Evolutionary conservation across 2,888 invertebrate species (phyloP).

Genomic region (Macrosiphum euphorbiae): DNA sequence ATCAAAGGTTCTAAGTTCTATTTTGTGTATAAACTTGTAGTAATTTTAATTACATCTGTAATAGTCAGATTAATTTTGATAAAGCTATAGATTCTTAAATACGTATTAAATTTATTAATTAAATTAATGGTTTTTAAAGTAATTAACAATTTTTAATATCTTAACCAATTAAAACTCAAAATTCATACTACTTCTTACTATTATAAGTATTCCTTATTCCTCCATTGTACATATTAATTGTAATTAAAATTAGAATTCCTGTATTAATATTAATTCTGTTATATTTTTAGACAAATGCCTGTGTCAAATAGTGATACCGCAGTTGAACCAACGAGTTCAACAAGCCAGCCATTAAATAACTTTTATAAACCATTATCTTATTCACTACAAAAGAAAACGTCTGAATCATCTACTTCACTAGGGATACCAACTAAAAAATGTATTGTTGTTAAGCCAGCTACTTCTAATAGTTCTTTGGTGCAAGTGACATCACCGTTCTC

Average conservation of each 20-base stretch:
- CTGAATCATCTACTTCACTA: neutral
- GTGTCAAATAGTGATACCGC: neutral
- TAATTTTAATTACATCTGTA: neutral
- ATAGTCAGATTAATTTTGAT: neutral
- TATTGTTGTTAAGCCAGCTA: neutral
- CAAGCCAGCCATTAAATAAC: neutral
- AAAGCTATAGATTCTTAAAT: neutral
- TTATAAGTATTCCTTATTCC: too few species aligned
- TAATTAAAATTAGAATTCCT: too few species aligned
- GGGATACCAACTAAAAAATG: neutral
- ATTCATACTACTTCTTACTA: neutral
- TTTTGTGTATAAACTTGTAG: neutral
- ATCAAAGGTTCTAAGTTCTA: neutral
- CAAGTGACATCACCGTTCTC: neutral
- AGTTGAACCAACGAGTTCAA: neutral
- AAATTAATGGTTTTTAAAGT: neutral
- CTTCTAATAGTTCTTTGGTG: neutral
- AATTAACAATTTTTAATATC: neutral
- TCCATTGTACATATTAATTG: neutral
- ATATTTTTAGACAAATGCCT: constrained; percentile 33
- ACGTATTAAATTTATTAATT: neutral
- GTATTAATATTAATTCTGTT: neutral
- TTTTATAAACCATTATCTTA: constrained; percentile 34
- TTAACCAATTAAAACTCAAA: neutral
- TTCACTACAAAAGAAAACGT: neutral